These are phyloP conservation scores for Erpobdella octoculata DNA, from an alignment of 2,888 invertebrate species.

Conservation along the genomic window DNA sequence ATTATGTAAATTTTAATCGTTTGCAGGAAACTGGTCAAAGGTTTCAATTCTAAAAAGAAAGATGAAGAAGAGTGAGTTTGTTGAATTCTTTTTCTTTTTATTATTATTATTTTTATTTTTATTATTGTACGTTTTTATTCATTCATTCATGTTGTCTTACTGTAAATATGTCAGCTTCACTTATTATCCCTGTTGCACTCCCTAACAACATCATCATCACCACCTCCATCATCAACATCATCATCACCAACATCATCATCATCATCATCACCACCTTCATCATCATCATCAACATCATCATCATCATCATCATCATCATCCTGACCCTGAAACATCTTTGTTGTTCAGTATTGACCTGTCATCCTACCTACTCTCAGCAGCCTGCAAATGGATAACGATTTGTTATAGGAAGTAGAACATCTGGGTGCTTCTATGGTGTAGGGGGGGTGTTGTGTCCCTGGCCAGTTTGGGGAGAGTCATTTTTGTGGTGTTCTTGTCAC, in stretches of 20 bases:
- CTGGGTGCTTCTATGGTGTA: too few species aligned
- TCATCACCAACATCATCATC: background rate
- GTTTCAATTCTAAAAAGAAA: slow-evolving; percentile 93
- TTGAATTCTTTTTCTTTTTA: background rate
- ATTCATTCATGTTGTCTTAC: background rate
- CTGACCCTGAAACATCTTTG: background rate
- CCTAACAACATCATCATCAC: background rate
- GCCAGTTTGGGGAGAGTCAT: too few species aligned
- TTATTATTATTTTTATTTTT: background rate
- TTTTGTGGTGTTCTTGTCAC: too few species aligned
- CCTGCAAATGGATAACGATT: too few species aligned
- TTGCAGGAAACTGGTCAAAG: slow-evolving; percentile 88
- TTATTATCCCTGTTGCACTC: background rate
- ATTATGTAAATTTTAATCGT: too few species aligned
- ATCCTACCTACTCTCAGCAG: too few species aligned
- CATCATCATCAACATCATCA: background rate
- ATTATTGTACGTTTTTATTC: background rate
- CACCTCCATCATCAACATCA: background rate
- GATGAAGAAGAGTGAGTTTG: slow-evolving; percentile 67
- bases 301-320: background rate
- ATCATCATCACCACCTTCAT: background rate
- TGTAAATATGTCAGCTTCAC: background rate
- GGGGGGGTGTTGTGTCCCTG: too few species aligned
- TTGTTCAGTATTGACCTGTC: too few species aligned
- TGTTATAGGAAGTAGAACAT: too few species aligned